Evolutionary conservation across 2,888 invertebrate species (phyloP).

Genomic region (Andrena haemorrhoa): DNA sequence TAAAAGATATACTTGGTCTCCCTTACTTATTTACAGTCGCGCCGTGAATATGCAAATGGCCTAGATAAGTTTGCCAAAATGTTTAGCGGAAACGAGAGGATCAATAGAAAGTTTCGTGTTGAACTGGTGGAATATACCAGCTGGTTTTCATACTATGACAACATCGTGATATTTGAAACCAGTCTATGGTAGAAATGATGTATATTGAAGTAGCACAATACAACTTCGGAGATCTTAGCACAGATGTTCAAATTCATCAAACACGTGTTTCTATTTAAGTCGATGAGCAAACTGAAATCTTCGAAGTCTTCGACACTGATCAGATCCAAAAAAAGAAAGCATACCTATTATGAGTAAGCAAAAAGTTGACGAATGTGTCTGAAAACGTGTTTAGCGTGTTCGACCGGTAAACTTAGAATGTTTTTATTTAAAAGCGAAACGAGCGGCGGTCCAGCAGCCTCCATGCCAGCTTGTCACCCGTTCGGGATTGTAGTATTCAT

Average conservation of each 20-base stretch:
- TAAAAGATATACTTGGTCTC: too few species aligned
- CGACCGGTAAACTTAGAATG: neutral
- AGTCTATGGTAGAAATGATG: too few species aligned
- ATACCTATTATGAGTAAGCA: neutral
- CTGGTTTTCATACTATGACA: too few species aligned
- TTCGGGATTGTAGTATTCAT: conserved; percentile 45
- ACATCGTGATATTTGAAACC: too few species aligned
- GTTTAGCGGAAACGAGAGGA: too few species aligned
- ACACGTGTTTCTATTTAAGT: neutral
- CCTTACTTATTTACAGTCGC: too few species aligned
- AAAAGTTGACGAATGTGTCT: neutral
- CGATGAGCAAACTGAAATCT: neutral
- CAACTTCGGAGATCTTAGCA: neutral
- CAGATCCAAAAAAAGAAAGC: neutral
- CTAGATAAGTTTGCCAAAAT: too few species aligned
- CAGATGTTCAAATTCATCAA: neutral
- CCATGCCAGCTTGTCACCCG: conserved; percentile 19
- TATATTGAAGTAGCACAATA: neutral
- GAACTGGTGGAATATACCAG: too few species aligned
- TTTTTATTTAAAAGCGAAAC: conserved; percentile 21
- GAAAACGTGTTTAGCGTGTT: neutral
- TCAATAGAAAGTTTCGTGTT: too few species aligned
- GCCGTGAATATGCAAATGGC: too few species aligned
- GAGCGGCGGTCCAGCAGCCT: conserved; percentile 4
- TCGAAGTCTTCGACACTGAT: neutral